Base-by-base conservation (phyloP, 2,113 vertebrate species). In the Chauna torquata region DNA sequence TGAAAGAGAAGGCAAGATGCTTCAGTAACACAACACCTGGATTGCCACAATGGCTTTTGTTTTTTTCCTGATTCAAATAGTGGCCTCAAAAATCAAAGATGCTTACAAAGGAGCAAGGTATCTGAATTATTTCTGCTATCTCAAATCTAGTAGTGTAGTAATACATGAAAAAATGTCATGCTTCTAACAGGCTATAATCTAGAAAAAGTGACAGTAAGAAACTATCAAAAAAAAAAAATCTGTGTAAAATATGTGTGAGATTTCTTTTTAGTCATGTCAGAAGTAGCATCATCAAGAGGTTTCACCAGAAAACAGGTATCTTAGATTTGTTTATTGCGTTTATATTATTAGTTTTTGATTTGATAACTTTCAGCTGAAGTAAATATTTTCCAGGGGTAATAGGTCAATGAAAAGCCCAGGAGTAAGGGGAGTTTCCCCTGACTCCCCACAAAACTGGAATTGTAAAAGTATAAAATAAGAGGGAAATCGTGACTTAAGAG, bases 401-500 rank as follows among this genome's bases (percentile, higher is more conserved):
- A 93, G 79, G 91, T 96, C 94, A 96, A 91, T 45, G 95, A 90
- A 96, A 96, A 95, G 75, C 30, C 91, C 92, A 96, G 95, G 95
- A 96, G 89, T 55, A 38, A 94, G 38, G 68, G 97, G 91, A 94
- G 42, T 96, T 97, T 71, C 96, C 96, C 84, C n/a, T 3, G 50
- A 32, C 66, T 82, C 57, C 94, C 54, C 94, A 77, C 71, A 58
- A 80, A 49, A 80, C 40, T 96, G 95, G 97, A 95, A 91, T 97
- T 94, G 71, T 74, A 91, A 81, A 82, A 95, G 42, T 90, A 40
- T 14, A 77, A 91, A 92, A 75, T 32, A 93, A 84, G 75, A 95
- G 94, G 75, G 84, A 96, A 96, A 91, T 88, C 94, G 64, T 97
- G 89, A 97, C 84, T 94, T 61, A 32, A 87, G 75, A 95, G 62